A percentile compares a stretch with the other conserved stretches of the same genome.
Evolutionary conservation across 2,797 vertebrate species (phyloP).

Genomic region (Melanotaenia pygmaea): DNA sequence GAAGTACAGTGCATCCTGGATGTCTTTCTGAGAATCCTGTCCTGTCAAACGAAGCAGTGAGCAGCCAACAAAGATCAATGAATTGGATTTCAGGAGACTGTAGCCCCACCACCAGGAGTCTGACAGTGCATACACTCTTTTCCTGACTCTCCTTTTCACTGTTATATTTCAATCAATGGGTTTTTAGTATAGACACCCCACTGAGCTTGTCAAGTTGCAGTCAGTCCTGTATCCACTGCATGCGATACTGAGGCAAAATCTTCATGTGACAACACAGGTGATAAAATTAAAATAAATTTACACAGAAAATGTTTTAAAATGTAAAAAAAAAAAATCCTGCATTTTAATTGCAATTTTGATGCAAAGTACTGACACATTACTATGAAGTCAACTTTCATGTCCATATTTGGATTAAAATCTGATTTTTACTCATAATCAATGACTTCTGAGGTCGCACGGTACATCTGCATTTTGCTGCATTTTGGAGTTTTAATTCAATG

Average conservation of each 20-base stretch:
- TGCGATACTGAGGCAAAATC: not conserved
- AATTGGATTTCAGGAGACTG: constrained; percentile 56
- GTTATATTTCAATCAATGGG: constrained; percentile 65
- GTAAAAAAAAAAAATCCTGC: too few species aligned
- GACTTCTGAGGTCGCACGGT: not conserved
- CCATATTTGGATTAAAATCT: not conserved
- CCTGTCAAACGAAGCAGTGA: constrained; percentile 59
- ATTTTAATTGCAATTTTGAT: not conserved
- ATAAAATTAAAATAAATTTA: not conserved
- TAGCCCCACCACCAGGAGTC: constrained; percentile 26
- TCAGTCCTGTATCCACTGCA: not conserved
- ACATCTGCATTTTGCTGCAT: not conserved
- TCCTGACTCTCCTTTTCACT: constrained; percentile 46
- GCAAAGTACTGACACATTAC: not conserved
- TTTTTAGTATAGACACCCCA: constrained; percentile 26
- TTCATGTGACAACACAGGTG: not conserved
- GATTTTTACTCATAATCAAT: not conserved
- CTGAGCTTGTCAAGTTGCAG: constrained; percentile 16
- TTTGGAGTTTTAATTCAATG: not conserved
- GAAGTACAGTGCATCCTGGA: constrained; percentile 24
- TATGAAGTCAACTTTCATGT: not conserved
- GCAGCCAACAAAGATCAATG: constrained; percentile 56
- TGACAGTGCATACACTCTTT: constrained; percentile 27
- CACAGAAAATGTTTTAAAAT: not conserved
- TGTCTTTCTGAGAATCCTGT: constrained; percentile 46